These are phyloP conservation scores for Cyprinodon tularosa DNA, from an alignment of 2,113 vertebrate genomes.

Conservation along the genomic window DNA sequence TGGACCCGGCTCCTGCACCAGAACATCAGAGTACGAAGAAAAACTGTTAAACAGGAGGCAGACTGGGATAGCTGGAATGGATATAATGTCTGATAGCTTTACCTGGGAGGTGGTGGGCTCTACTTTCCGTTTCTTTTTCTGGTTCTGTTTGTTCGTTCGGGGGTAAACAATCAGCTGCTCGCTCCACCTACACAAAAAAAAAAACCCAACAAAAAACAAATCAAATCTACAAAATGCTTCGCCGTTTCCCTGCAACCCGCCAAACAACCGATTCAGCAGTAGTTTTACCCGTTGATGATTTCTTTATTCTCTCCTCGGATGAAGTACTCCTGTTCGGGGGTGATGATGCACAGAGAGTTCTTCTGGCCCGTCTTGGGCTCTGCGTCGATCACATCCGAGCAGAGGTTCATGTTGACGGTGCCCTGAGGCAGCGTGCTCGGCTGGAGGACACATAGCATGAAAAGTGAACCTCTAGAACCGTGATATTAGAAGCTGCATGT, in stretches of 20 bases:
- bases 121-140: conserved; percentile 86
- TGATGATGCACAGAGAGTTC: conserved; percentile 84
- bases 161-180: conserved; percentile 84
- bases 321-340: conserved; percentile 84
- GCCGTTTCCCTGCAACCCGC: background rate
- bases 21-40: background rate
- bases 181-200: conserved; percentile 73
- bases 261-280: background rate
- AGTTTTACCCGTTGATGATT: conserved; percentile 82
- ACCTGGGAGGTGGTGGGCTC: conserved; percentile 83
- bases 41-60: background rate
- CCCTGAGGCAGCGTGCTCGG: conserved; percentile 84
- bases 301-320: conserved; percentile 85
- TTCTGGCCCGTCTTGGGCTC: conserved; percentile 85
- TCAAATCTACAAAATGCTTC: background rate
- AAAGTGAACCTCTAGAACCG: background rate
- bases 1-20: conserved; percentile 80
- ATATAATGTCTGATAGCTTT: background rate
- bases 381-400: conserved; percentile 81
- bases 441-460: conserved; percentile 56
- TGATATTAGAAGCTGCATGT: background rate
- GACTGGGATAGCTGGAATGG: background rate
- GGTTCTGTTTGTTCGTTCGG: conserved; percentile 85
- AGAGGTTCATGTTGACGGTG: conserved; percentile 86
- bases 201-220: background rate